Evolutionary conservation across 2,113 vertebrate genomes (phyloP), one percentile per base, ranked within the genome.

Genomic region (Mastomys natalensis): DNA sequence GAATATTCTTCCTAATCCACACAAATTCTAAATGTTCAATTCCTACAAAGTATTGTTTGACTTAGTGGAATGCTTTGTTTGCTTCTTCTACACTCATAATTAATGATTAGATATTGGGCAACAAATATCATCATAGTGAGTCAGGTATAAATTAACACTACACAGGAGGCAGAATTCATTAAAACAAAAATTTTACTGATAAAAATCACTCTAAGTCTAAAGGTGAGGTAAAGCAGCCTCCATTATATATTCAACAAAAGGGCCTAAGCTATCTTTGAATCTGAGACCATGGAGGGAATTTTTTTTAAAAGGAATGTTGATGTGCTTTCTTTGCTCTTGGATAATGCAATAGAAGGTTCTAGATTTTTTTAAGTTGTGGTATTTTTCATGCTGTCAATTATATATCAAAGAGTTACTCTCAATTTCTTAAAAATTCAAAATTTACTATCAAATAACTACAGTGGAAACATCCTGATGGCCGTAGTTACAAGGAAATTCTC

Each of bases 381-480:
- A 88, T 95, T 97, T 97, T 97, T 96, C 92, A 97, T 78, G 96
- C 94, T 97, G 93, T 98, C 95, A 97, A 97, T 26, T 91, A 24
- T 85, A n/a, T 90, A 95, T 96, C 93, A 96, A 92, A 94, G 58
- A 96, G 62, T 77, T 97, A 92, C 85, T 95, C 76, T 94, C 87
- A 13, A 17, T 94, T 97, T 97, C 95, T 95, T 96, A 95, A 97
- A 92, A 95, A 96, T 94, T 96, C 97, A 97, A 97, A 95, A 96
- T 95, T 94, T 91, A 62, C 94, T 96, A 96, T 92, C 85, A 94
- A 93, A 95, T 97, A 96, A 90, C 95, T 94, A 95, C 93, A 93
- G 81, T 95, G 92, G 92, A 90, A 97, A 87, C 72, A 95, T 96
- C 0, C 0, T 93, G 77, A 89, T 88, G 82, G 62, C 96, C 91